A percentile compares a stretch with the other conserved stretches of the same genome.
Evolutionary conservation across 2,888 invertebrate genomes (phyloP).

Genomic region (Stictocephala bisonia): DNA sequence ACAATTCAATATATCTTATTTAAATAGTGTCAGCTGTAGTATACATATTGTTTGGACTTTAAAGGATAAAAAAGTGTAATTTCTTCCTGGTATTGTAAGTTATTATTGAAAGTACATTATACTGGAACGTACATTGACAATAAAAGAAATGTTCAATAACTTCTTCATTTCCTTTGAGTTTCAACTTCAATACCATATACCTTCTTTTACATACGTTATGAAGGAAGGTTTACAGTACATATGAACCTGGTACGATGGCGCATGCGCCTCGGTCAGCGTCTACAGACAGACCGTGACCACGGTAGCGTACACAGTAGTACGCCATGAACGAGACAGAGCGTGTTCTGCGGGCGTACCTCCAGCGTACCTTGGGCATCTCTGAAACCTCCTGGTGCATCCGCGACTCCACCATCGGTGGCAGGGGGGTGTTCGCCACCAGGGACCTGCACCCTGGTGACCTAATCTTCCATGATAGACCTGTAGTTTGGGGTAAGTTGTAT

Average conservation of each 20-base stretch:
- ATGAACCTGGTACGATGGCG: background rate
- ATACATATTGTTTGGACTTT: too few species aligned
- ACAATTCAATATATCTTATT: too few species aligned
- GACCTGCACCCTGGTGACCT: slow-evolving; percentile 76
- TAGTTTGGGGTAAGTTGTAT: slow-evolving; percentile 66
- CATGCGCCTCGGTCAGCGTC: background rate
- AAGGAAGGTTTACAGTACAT: too few species aligned
- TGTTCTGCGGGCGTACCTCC: slow-evolving; percentile 1
- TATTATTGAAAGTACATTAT: too few species aligned
- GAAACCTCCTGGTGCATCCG: slow-evolving; percentile 69
- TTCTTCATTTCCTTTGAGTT: too few species aligned
- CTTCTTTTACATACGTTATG: too few species aligned
- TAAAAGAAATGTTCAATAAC: too few species aligned
- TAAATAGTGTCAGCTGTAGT: too few species aligned
- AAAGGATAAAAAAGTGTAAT: too few species aligned
- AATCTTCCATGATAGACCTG: slow-evolving; percentile 76
- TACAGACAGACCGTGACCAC: background rate
- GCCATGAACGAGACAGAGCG: slow-evolving; percentile 1
- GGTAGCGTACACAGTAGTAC: background rate
- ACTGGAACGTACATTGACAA: too few species aligned
- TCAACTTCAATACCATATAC: too few species aligned
- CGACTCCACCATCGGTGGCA: slow-evolving; percentile 73
- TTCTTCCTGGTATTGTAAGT: too few species aligned
- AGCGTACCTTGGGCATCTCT: slow-evolving; percentile 3
- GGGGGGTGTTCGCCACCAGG: slow-evolving; percentile 77